These are phyloP conservation scores for Hyaena hyaena DNA, from an alignment of 2,113 vertebrate species.

Conservation along the genomic window DNA sequence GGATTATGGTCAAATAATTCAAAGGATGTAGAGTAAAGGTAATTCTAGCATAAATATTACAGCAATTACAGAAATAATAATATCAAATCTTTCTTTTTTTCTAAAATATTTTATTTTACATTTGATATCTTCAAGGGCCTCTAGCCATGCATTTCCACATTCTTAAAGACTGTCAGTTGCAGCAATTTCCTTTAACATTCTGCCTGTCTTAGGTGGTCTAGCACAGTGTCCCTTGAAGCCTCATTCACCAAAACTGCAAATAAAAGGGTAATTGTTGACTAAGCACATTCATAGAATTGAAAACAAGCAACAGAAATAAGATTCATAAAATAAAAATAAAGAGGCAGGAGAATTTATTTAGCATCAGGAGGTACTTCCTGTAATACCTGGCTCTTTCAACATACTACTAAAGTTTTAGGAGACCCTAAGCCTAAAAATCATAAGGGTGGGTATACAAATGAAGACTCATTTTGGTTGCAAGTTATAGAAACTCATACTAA, in stretches of 20 bases:
- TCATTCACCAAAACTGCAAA: background rate
- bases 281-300: background rate
- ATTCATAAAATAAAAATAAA: background rate
- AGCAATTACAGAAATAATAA: background rate
- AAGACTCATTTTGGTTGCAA: background rate
- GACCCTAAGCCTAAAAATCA: background rate
- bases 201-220: background rate
- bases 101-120: background rate
- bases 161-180: background rate
- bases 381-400: background rate
- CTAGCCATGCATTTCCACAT: background rate
- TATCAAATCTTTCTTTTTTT: background rate
- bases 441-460: background rate
- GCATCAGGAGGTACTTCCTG: background rate
- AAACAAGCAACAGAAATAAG: background rate
- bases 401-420: background rate
- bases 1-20: background rate
- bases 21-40: background rate
- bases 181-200: background rate
- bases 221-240: background rate
- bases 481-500: background rate
- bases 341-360: background rate
- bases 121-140: background rate
- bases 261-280: background rate
- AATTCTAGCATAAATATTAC: background rate